Evolutionary conservation across 2,113 vertebrate species (phyloP), one percentile per base, ranked within the genome.

Genomic region (Callionymus lyra): DNA sequence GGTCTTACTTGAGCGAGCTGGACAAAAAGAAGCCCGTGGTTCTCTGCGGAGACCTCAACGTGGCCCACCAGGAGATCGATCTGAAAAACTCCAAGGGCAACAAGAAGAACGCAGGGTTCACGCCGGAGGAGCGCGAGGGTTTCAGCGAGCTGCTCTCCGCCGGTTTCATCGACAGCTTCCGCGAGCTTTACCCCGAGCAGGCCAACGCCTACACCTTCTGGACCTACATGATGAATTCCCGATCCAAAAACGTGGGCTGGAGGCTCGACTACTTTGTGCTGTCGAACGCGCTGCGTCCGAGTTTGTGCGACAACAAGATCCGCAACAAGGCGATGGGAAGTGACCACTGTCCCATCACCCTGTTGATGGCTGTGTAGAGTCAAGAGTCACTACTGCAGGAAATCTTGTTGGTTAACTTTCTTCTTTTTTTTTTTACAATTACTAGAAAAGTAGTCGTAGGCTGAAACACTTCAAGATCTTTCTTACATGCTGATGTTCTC

Each of bases 211-310:
- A 92, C 49, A 90, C 87, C 57, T 95, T 93, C 80, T 95, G 91
- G 91, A 94, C 92, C 52, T 94, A 92, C 72, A 91, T 94, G 91
- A 93, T 91, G 88, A 92, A 91, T 21, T 41, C 87, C 11, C 82
- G 90, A 9, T 44, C 76, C 8, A 93, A 92, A 72, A 94, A 95
- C 1, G 91, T 94, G 48, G 91, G 92, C 35, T 95, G 92, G 91
- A 80, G 91, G 44, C 88, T 95, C 5, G 91, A 95, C 68, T 95
- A 93, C 61, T 94, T 93, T 43, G 15, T 93, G 56, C 59, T 95
- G 57, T 95, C 92, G 0, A 50, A 73, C 0, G 80, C 83, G 8
- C 69, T 94, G 47, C 49, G 88, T 53, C 81, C 86, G 0, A 65
- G 72, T 1, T 59, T 95, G 59, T 91, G 91, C 16, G 92, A 94